These are phyloP conservation scores for Campoplex nolae DNA, from an alignment of 2,888 invertebrate genomes.

Conservation along the genomic window DNA sequence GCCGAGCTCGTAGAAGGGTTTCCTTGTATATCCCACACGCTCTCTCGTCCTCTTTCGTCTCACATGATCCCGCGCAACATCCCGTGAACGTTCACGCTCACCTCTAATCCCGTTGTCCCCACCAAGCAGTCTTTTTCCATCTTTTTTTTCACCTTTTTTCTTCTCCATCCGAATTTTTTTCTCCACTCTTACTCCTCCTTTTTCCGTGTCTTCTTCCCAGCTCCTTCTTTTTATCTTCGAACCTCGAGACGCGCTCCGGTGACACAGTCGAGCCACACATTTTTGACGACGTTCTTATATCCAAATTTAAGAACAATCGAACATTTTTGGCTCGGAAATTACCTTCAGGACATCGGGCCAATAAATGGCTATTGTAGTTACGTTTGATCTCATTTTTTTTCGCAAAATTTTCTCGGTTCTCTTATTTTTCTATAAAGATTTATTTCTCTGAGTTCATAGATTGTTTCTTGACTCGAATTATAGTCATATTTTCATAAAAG, in stretches of 20 bases:
- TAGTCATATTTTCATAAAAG: too few relatives aligned
- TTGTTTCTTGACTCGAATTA: too few relatives aligned
- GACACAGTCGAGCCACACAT: slow-evolving; percentile 48
- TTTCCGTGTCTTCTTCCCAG: slow-evolving; percentile 32
- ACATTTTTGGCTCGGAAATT: not conserved
- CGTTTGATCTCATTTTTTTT: not conserved
- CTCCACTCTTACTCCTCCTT: slow-evolving; percentile 10
- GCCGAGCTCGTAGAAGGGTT: slow-evolving; percentile 85
- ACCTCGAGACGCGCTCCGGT: slow-evolving; percentile 47
- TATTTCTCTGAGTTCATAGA: not conserved
- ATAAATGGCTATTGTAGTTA: not conserved
- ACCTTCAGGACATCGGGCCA: not conserved
- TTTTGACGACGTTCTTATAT: slow-evolving; percentile 51
- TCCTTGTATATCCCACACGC: slow-evolving; percentile 81
- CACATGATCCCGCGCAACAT: slow-evolving; percentile 48
- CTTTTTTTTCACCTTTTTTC: slow-evolving; percentile 53
- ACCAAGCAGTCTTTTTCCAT: slow-evolving; percentile 46
- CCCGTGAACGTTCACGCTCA: slow-evolving; percentile 57
- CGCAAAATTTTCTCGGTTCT: not conserved
- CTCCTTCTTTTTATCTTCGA: slow-evolving; percentile 54
- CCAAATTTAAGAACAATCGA: not conserved
- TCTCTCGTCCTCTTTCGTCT: slow-evolving; percentile 62
- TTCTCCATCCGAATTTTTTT: slow-evolving; percentile 38
- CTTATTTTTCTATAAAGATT: not conserved
- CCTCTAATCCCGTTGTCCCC: slow-evolving; percentile 57